These are phyloP conservation scores for Platalea minor DNA, from an alignment of 2,797 vertebrate genomes.

Conservation along the genomic window DNA sequence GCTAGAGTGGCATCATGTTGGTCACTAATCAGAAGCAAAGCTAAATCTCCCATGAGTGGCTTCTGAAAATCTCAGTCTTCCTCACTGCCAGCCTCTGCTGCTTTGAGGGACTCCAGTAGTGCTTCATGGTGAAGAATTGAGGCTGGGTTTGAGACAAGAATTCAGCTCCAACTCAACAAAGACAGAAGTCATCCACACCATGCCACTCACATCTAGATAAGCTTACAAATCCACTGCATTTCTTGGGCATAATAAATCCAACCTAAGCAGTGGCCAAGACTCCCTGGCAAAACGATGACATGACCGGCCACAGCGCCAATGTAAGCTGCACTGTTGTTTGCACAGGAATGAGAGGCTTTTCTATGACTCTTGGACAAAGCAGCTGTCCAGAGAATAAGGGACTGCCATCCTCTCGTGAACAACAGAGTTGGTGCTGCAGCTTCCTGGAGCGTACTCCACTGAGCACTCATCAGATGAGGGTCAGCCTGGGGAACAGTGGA, in stretches of 20 bases:
- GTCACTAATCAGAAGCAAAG: not conserved
- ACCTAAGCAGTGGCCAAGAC: not conserved
- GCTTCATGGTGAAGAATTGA: fast-evolving
- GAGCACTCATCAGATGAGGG: fast-evolving
- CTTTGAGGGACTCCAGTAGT: not conserved
- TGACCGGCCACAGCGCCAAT: not conserved
- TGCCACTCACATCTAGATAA: not conserved
- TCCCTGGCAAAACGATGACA: not conserved
- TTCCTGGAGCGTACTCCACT: not conserved
- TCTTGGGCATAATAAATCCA: not conserved
- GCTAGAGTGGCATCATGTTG: not conserved
- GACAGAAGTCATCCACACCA: not conserved
- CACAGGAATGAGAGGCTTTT: not conserved
- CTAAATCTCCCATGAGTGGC: fast-evolving
- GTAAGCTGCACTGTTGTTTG: not conserved
- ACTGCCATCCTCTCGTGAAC: not conserved
- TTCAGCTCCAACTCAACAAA: not conserved
- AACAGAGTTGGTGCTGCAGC: not conserved
- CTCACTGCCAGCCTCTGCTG: not conserved
- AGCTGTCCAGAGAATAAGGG: not conserved
- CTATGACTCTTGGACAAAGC: not conserved
- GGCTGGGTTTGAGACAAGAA: not conserved
- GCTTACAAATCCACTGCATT: not conserved
- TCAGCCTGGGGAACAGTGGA: not conserved
- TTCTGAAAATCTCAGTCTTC: not conserved